A percentile compares a stretch with the other conserved stretches of the same genome.
These are phyloP conservation scores for Ursus arctos DNA, from an alignment of 2,113 vertebrate genomes.

Conservation along the genomic window DNA sequence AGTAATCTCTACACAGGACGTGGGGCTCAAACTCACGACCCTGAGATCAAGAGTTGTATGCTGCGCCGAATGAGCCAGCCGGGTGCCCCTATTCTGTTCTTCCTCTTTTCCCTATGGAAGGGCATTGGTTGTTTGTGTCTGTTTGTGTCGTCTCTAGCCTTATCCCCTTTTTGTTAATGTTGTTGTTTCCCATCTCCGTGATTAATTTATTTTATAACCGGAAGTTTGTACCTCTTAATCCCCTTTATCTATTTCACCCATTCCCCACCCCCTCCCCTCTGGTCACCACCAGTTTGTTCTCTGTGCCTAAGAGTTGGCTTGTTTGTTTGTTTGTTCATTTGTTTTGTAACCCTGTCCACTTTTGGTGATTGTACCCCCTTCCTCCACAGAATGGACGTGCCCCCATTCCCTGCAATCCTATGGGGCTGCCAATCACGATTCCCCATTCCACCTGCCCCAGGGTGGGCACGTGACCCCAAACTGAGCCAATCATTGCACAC, in stretches of 20 bases:
- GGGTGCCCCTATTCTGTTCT: neutral
- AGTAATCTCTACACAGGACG: neutral
- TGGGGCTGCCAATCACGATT: neutral
- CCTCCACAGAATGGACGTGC: neutral
- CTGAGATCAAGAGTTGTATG: neutral
- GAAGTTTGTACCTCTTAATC: neutral
- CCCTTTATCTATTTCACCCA: neutral
- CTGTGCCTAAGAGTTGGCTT: neutral
- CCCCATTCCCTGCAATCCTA: neutral
- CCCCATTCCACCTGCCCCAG: neutral
- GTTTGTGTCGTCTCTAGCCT: neutral
- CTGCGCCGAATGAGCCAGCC: neutral
- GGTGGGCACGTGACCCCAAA: neutral
- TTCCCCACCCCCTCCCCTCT: neutral
- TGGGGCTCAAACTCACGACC: neutral
- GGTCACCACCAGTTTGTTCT: neutral
- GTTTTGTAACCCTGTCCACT: neutral
- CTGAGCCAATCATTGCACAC: neutral
- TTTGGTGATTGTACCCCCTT: neutral
- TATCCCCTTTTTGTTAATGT: neutral
- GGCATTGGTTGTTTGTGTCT: too few species aligned
- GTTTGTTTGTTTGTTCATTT: neutral
- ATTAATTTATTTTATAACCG: neutral
- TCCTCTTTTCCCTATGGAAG: neutral
- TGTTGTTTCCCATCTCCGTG: neutral